Evolutionary conservation across 1,140 invertebrate genomes (phyloP).

Genomic region (Tenebrio molitor): DNA sequence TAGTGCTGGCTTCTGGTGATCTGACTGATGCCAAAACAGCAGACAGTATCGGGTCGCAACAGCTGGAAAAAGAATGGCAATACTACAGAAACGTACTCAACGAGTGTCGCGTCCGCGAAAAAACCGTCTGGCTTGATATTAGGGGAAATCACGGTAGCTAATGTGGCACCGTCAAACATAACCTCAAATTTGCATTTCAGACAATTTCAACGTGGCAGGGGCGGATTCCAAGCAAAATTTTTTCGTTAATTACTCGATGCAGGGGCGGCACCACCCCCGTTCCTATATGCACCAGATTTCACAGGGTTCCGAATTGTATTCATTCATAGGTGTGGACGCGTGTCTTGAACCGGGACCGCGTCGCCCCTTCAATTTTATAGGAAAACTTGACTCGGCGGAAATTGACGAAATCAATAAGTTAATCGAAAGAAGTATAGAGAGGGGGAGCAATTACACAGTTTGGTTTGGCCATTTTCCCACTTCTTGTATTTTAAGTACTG

Average conservation of each 20-base stretch:
- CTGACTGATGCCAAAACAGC: slow-evolving; percentile 89
- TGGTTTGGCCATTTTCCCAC: slow-evolving; percentile 97
- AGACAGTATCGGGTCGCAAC: slow-evolving; percentile 85
- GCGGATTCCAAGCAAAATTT: slow-evolving; percentile 80
- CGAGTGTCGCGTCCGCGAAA: slow-evolving; percentile 76
- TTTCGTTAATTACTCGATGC: slow-evolving; percentile 85
- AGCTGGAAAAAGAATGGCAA: slow-evolving; percentile 89
- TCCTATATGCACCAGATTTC: slow-evolving; percentile 83
- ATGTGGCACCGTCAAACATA: slow-evolving; percentile 6
- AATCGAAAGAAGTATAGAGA: slow-evolving; percentile 67
- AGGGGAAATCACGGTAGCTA: slow-evolving; percentile 95
- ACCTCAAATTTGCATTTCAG: slow-evolving; percentile 70
- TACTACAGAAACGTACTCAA: slow-evolving; percentile 82
- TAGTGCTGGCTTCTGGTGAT: slow-evolving; percentile 90
- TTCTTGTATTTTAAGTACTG: slow-evolving; percentile 82
- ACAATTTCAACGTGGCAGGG: slow-evolving; percentile 89
- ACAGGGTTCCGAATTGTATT: slow-evolving; percentile 73
- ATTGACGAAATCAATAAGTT: slow-evolving; percentile 70
- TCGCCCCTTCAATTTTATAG: slow-evolving; percentile 95
- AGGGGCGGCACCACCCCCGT: slow-evolving; percentile 77
- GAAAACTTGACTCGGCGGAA: slow-evolving; percentile 76
- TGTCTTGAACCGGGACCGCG: slow-evolving; percentile 87
- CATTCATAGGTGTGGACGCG: slow-evolving; percentile 92
- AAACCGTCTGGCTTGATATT: slow-evolving; percentile 90
- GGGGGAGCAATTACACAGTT: slow-evolving; percentile 74